A percentile compares a stretch with the other conserved stretches of the same genome.
Evolutionary conservation across 2,113 vertebrate genomes (phyloP).

Genomic region (Pygathrix nemaeus): DNA sequence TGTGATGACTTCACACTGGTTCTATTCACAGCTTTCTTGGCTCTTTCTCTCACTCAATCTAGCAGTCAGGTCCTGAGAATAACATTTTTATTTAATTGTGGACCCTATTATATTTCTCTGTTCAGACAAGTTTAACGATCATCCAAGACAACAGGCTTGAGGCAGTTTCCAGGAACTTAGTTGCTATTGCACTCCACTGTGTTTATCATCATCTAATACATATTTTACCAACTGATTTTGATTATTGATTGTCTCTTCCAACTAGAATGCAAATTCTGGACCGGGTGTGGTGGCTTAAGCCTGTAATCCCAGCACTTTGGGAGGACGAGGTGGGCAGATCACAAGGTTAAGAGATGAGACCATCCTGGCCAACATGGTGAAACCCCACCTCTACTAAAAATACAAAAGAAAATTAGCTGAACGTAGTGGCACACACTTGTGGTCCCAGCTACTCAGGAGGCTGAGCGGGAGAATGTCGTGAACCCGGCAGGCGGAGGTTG

Average conservation of each 20-base stretch:
- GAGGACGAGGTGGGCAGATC: no score
- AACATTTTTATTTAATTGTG: background rate
- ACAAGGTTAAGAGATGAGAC: no score
- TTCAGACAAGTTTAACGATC: background rate
- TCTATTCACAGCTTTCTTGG: background rate
- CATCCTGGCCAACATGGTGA: no score
- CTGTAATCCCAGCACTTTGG: no score
- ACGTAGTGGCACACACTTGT: no score
- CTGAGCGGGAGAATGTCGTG: no score
- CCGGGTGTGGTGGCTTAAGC: no score
- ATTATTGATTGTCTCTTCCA: background rate
- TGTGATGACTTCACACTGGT: background rate
- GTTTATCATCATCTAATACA: background rate
- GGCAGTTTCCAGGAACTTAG: background rate
- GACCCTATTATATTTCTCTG: background rate
- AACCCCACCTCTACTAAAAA: no score
- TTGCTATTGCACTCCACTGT: background rate
- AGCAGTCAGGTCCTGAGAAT: background rate
- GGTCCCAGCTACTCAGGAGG: no score
- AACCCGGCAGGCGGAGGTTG: fast-evolving
- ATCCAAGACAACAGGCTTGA: background rate
- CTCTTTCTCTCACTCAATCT: background rate
- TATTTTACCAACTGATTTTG: background rate
- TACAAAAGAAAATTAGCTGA: no score
- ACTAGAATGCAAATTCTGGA: background rate